Conservation (phyloP, 1,140 invertebrate genomes). For the Chlorops oryzae region DNA sequence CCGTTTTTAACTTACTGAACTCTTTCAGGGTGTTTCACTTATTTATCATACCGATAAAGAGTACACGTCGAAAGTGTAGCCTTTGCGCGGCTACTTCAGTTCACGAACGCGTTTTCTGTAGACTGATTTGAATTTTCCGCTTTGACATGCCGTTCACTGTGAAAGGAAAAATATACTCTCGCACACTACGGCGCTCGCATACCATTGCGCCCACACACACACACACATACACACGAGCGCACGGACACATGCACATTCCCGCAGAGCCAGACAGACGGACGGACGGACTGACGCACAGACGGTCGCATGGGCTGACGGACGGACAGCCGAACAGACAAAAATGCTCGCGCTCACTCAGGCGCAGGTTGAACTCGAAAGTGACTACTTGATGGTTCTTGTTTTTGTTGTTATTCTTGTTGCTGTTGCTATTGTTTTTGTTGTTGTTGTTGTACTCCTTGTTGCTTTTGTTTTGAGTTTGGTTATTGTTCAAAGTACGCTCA, state of each 20-base stretch:
- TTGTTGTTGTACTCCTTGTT: no score
- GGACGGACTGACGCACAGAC: constrained; percentile 17
- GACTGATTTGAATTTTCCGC: constrained; percentile 45
- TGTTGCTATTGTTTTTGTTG: no score
- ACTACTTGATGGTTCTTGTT: no score
- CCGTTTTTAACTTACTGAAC: constrained; percentile 48
- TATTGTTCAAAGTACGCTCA: no score
- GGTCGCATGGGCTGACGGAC: no score
- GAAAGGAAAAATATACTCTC: no score
- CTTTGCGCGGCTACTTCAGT: constrained; percentile 46
- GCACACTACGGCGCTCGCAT: constrained; percentile 21
- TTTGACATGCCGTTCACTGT: no score
- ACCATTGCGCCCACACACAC: constrained; percentile 8
- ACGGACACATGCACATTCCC: constrained; percentile 6
- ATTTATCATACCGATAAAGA: constrained; percentile 49
- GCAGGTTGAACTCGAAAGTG: no score
- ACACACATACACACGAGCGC: background rate
- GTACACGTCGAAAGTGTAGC: constrained; percentile 48
- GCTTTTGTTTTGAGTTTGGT: no score
- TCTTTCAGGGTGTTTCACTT: constrained; percentile 49
- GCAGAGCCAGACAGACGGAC: constrained; percentile 21
- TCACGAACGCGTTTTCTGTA: constrained; percentile 48
- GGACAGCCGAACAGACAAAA: no score
- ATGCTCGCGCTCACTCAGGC: no score
- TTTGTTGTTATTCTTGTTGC: no score